Conservation (phyloP, 2,888 invertebrate species). For the Autographa pulchrina region DNA sequence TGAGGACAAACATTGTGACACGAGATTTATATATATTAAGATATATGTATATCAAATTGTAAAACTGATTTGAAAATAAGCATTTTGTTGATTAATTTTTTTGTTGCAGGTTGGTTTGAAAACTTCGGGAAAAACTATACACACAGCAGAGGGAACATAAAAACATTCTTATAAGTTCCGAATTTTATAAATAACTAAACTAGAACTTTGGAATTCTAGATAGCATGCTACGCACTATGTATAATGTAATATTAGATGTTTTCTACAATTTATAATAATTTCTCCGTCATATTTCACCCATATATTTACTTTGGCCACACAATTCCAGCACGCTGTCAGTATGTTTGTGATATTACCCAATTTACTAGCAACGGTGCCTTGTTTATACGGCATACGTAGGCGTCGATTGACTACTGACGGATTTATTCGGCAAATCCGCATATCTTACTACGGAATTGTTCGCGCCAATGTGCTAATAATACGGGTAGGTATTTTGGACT, state of each 20-base stretch:
- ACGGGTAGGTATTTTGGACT: background rate
- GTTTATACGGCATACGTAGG: conserved; percentile 34
- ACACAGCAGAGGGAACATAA: too few species aligned
- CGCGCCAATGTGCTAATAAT: conserved; percentile 21
- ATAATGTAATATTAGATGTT: background rate
- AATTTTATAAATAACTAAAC: too few species aligned
- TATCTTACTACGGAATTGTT: conserved; percentile 14
- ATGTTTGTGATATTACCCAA: conserved; percentile 45
- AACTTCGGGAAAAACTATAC: too few species aligned
- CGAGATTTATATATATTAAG: too few species aligned
- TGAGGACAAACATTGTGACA: too few species aligned
- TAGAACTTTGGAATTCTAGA: too few species aligned
- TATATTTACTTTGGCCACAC: conserved; percentile 44
- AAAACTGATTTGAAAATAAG: too few species aligned
- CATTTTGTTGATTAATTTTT: too few species aligned
- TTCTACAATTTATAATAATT: conserved; percentile 3
- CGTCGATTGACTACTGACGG: conserved; percentile 41
- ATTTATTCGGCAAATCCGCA: conserved; percentile 37
- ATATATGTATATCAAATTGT: too few species aligned
- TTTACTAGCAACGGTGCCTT: conserved; percentile 33
- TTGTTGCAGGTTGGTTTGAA: too few species aligned
- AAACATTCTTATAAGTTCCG: too few species aligned
- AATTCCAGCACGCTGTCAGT: conserved; percentile 39
- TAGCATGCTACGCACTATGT: too few species aligned
- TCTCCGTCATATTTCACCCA: conserved; percentile 27